Percentiles rank a stretch among this genome's conserved stretches.
These are phyloP conservation scores for Rissa tridactyla DNA, from an alignment of 2,113 vertebrate genomes.

Conservation along the genomic window DNA sequence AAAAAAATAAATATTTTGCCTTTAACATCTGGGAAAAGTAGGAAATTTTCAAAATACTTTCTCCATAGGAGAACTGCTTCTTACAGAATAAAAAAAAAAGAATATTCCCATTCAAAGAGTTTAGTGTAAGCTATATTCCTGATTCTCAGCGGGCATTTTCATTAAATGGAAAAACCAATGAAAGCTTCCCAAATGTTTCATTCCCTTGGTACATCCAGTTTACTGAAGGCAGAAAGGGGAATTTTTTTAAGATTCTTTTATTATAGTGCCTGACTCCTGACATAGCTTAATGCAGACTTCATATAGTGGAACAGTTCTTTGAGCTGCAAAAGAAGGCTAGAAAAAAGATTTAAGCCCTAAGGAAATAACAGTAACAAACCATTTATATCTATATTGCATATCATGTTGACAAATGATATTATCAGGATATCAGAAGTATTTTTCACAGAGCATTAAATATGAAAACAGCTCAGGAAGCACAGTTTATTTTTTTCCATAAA, in stretches of 20 bases:
- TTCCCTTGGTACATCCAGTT: not conserved
- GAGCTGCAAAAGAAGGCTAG: not conserved
- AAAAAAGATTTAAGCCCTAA: not conserved
- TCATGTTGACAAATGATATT: not conserved
- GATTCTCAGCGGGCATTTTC: not conserved
- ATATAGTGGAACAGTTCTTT: not conserved
- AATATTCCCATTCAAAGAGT: not conserved
- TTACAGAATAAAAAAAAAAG: not conserved
- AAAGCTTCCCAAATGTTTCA: not conserved
- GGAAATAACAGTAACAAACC: not conserved
- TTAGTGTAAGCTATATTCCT: not conserved
- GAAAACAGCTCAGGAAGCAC: not conserved
- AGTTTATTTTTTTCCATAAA: not conserved
- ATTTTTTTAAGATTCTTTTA: not conserved
- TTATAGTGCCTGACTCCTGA: not conserved
- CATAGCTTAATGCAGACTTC: not conserved
- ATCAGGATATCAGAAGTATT: not conserved
- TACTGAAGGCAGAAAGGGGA: not conserved
- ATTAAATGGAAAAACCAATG: not conserved
- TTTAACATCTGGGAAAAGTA: not conserved
- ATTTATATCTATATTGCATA: not conserved
- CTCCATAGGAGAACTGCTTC: not conserved
- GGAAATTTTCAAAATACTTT: not conserved
- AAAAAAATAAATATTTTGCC: not conserved
- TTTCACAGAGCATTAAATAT: slow-evolving; percentile 18